Base-by-base conservation (phyloP, 1,140 invertebrate species). In the Brachionus rubens region DNA sequence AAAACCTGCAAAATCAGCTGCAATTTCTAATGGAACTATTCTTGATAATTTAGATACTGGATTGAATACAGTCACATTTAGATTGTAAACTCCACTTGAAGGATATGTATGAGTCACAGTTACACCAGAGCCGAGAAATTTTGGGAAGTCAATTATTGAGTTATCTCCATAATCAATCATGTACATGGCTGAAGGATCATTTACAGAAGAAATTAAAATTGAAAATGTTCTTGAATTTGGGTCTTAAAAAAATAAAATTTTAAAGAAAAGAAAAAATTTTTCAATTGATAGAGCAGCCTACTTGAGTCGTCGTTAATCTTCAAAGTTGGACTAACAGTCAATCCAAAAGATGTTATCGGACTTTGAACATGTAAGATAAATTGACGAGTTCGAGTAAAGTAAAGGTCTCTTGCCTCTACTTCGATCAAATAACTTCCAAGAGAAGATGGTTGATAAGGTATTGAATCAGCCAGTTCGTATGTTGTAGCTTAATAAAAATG, bases 161-260 rank as follows among this genome's bases (percentile, higher is more conserved):
- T 59, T 59, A 16, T 59, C 54, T 19, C 54, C 54, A 59, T 33
- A 59, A 33, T 59, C 54, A 36, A 59, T 59, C 3, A 59, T 36
- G 16, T 36, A 59, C 28, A 33, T 59, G 14, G 54, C 54, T n/a
- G 10, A 33, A 16, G 54, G 54, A 59, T 41, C 54, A 59, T 0
- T 59, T n/a, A n/a, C n/a, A n/a, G n/a, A n/a, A n/a, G n/a, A n/a
- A n/a, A n/a, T n/a, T n/a, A n/a, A n/a, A n/a, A n/a, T n/a, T n/a
- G n/a, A n/a, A 54, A 54, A 54, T n/a, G 24, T 54, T 12, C 52
- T 54, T 28, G 52, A 54, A 6, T 14, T 10, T 14, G 52, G 52
- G n/a, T 54, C 52, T 54, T 21, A 54, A 10, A 14, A 28, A 30
- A 30, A 19, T 52, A 24, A 24, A 24, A n/a, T 52, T 6, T 48